Conservation (phyloP, 2,113 vertebrate genomes). For the Silurus meridionalis region DNA sequence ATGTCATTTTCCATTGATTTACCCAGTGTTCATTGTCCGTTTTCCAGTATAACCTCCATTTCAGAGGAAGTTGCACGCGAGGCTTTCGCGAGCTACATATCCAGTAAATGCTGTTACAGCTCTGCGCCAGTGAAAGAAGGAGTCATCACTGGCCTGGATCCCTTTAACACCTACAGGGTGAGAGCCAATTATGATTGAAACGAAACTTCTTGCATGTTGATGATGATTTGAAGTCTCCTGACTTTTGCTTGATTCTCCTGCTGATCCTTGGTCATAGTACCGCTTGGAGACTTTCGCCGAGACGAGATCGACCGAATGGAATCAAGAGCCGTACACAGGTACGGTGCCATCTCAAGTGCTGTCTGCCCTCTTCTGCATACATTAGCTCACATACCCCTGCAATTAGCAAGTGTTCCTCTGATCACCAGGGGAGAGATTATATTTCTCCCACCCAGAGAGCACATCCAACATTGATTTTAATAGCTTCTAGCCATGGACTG, state of each 20-base stretch:
- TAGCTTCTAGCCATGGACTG: no score
- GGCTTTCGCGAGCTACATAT: constrained; percentile 51
- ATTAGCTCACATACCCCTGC: background rate
- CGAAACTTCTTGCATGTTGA: background rate
- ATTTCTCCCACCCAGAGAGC: no score
- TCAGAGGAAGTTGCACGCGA: constrained; percentile 58
- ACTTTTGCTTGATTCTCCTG: background rate
- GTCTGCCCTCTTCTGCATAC: background rate
- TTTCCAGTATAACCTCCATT: constrained; percentile 63
- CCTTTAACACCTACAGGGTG: constrained; percentile 70
- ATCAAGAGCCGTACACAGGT: constrained; percentile 59
- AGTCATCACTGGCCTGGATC: constrained; percentile 64
- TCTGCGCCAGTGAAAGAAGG: constrained; percentile 57
- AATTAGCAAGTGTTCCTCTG: background rate
- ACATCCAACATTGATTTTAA: no score
- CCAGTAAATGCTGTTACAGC: constrained; percentile 62
- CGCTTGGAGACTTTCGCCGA: constrained; percentile 70
- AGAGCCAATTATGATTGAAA: background rate
- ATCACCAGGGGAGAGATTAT: no score
- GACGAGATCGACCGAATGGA: constrained; percentile 63
- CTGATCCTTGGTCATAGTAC: constrained; percentile 57
- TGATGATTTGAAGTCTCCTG: background rate
- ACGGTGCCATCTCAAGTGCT: background rate
- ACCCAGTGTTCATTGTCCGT: background rate
- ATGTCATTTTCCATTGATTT: background rate